These are phyloP conservation scores for Lasiurus cinereus DNA, from an alignment of 2,113 vertebrate genomes.

Conservation along the genomic window DNA sequence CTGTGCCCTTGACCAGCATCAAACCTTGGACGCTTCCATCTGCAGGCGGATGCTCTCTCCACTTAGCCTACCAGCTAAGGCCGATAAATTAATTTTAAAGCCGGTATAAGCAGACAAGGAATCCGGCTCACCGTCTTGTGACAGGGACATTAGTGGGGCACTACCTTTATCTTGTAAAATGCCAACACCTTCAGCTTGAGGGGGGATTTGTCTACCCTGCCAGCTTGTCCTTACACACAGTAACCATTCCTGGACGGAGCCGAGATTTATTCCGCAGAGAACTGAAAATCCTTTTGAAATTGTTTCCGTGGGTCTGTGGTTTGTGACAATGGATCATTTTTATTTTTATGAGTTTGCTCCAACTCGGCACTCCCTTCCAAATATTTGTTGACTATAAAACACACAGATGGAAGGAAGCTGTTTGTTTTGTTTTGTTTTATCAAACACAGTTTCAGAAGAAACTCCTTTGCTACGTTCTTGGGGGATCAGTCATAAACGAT, in stretches of 20 bases:
- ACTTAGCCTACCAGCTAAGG: background rate
- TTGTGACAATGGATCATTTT: background rate
- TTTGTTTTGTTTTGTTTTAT: slow-evolving; percentile 44
- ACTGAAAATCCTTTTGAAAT: slow-evolving; percentile 41
- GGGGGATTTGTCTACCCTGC: background rate
- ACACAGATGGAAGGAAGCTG: background rate
- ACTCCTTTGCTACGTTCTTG: background rate
- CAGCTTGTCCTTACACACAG: background rate
- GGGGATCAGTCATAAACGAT: slow-evolving; percentile 3
- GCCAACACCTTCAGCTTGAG: background rate
- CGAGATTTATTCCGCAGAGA: background rate
- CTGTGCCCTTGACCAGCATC: no score
- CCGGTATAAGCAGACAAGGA: background rate
- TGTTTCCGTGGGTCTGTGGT: background rate
- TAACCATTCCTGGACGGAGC: background rate
- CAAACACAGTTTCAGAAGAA: slow-evolving; percentile 13
- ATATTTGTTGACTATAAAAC: slow-evolving; percentile 57
- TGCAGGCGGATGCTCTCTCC: no score
- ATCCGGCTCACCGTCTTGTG: background rate
- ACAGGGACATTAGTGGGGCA: background rate
- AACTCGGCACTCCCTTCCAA: background rate
- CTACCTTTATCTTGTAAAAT: background rate
- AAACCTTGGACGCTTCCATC: no score
- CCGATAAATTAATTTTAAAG: background rate
- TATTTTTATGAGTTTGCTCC: slow-evolving; percentile 49